Evolutionary conservation across 2,888 invertebrate species (phyloP).

Genomic region (Diabrotica balteata): DNA sequence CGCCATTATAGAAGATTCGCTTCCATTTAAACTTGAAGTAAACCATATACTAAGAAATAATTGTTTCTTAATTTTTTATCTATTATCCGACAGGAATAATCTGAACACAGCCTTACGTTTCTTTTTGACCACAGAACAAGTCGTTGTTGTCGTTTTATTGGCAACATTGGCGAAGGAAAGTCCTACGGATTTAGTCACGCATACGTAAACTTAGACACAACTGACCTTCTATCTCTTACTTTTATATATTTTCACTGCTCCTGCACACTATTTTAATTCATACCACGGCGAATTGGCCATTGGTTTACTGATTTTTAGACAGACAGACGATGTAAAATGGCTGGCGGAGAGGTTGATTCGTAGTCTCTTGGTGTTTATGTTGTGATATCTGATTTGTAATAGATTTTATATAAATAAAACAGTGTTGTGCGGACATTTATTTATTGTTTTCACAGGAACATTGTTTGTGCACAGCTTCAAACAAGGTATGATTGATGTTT

Average conservation of each 20-base stretch:
- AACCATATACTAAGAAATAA: too few relatives aligned
- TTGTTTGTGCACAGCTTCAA: neutral
- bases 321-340: conserved; percentile 13
- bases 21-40: too few relatives aligned
- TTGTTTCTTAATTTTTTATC: too few relatives aligned
- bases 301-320: conserved; percentile 10
- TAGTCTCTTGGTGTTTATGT: conserved; percentile 11
- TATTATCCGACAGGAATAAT: too few relatives aligned
- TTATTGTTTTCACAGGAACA: neutral
- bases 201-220: neutral
- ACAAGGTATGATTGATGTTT: conserved; percentile 16
- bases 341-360: conserved; percentile 7
- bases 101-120: too few relatives aligned
- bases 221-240: conserved; percentile 5
- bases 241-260: neutral
- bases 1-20: too few relatives aligned
- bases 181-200: neutral
- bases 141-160: too few relatives aligned
- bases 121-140: too few relatives aligned
- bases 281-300: neutral
- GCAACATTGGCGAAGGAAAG: too few relatives aligned
- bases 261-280: neutral
- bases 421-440: neutral
- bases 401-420: neutral
- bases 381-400: neutral